These are phyloP conservation scores for Hippoglossus stenolepis DNA, from an alignment of 2,113 vertebrate genomes.

Conservation along the genomic window DNA sequence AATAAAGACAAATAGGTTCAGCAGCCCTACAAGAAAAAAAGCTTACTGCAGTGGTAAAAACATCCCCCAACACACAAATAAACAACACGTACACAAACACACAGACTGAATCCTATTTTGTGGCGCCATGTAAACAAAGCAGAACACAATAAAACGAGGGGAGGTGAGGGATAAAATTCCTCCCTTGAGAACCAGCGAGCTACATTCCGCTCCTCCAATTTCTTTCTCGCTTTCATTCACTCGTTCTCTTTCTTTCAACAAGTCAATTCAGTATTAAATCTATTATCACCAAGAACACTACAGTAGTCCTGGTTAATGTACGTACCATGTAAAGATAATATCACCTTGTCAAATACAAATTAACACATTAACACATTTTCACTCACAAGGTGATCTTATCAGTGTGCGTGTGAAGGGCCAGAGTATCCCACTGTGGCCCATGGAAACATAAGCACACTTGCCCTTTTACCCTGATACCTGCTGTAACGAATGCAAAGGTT, in stretches of 20 bases:
- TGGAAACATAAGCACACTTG: conserved; percentile 12
- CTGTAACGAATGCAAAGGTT: conserved; percentile 15
- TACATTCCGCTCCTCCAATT: neutral
- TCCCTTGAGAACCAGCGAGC: conserved; percentile 7
- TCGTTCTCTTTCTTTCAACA: neutral
- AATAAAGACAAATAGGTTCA: conserved; percentile 32
- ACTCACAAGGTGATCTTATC: conserved; percentile 12
- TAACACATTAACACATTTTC: neutral
- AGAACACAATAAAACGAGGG: neutral
- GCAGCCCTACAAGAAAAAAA: neutral
- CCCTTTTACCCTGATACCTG: conserved; percentile 18
- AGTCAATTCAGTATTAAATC: neutral
- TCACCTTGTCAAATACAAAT: neutral
- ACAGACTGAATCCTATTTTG: no score
- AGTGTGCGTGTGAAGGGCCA: neutral
- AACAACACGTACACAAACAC: neutral
- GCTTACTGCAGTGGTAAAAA: conserved; percentile 4
- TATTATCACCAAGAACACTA: neutral
- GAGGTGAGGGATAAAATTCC: conserved; percentile 4
- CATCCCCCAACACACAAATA: neutral
- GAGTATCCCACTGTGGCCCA: conserved; percentile 7
- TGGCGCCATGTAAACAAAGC: neutral
- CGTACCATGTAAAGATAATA: neutral
- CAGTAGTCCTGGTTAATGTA: neutral
- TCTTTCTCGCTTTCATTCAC: neutral